Percentiles rank a stretch among this genome's conserved stretches.
Evolutionary conservation across 1,140 invertebrate genomes (phyloP).

Genomic region (Apis mellifera): Amel_HAv3.1 CM009945.2:2696501-2697000

Average conservation of each 20-base stretch:
- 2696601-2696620: neutral
- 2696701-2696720: no score
- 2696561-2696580: constrained; percentile 24
- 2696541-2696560: constrained; percentile 38
- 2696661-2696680: neutral
- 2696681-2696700: no score
- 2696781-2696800: neutral
- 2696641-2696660: neutral
- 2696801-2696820: neutral
- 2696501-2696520: constrained; percentile 30
- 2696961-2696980: constrained; percentile 58
- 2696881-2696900: constrained; percentile 86
- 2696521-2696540: neutral
- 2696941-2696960: constrained; percentile 83
- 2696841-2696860: constrained; percentile 86
- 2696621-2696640: neutral
- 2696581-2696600: constrained; percentile 10
- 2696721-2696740: no score
- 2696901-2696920: constrained; percentile 88
- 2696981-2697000: constrained; percentile 69
- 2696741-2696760: neutral
- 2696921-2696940: constrained; percentile 87
- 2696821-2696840: constrained; percentile 45
- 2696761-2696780: neutral
- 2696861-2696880: constrained; percentile 85